Base-by-base conservation (phyloP, 2,797 vertebrate genomes). In the Acanthurus leucopareius region DNA sequence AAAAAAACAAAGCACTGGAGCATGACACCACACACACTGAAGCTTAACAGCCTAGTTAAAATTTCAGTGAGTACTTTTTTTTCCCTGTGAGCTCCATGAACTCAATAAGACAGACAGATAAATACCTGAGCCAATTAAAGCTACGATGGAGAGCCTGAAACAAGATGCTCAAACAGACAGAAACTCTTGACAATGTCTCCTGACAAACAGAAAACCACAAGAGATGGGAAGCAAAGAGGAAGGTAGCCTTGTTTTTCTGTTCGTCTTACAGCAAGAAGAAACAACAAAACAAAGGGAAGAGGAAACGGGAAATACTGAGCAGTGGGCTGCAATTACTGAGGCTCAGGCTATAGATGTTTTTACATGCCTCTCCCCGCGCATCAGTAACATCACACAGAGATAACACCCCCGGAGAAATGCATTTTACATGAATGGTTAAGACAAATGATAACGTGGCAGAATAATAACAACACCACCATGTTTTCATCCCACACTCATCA, bases 141-240 rank as follows among this genome's bases (percentile, higher is more conserved):
- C 44, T 45, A 52, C 59, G 10, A 10, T 32, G 22, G 20, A 58
- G 22, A 47, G 32, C 19, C 19, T 59, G 69, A 69, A 71, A 75
- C 56, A 20, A 71, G 68, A 73, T 61, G 56, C 56, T 74, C 20
- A 62, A 69, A 65, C 40, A 16, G 32, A 74, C 48, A 45, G 71
- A 70, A 73, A 78, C 62, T 49, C 54, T 79, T 71, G 14, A 77
- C 73, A 81, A 65, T 35, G 64, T 48, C 49, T 15, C n/a, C 49
- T 14, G 56, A 79, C 49, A 59, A 83, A 72, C 9, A 3, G 60
- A 9, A 64, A 73, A 71, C 20, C 73, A 40, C 78, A 69, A 59
- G 83, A 61, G 56, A 73, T 5, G 14, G 17, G 1, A 40, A 38
- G 3, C 9, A 77, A 61, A 69, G 11, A 57, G 25, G 22, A 44